Conservation (phyloP, 1,140 invertebrate species). For the Dreissena rostriformis region DNA sequence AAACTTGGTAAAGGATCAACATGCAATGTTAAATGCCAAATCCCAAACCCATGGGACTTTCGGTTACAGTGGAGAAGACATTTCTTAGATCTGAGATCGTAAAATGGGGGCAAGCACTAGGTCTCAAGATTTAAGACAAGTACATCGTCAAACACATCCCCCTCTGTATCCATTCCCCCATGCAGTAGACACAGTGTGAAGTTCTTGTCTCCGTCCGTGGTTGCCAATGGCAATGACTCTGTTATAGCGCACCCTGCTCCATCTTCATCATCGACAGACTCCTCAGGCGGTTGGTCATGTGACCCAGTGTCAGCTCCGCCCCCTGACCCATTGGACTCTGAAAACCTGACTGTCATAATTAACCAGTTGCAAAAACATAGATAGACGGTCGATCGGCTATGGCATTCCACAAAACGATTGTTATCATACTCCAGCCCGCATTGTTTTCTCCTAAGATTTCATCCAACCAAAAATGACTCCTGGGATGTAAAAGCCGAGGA, state of each 20-base stretch:
- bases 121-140: slow-evolving; percentile 68
- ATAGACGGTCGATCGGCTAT: neutral
- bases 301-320: slow-evolving; percentile 15
- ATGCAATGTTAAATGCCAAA: no score
- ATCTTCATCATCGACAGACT: slow-evolving; percentile 55
- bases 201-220: slow-evolving; percentile 34
- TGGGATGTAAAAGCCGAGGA: no score
- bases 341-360: slow-evolving; percentile 7
- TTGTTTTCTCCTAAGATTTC: no score
- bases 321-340: slow-evolving; percentile 1
- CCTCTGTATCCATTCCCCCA: slow-evolving; percentile 81
- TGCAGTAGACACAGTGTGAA: slow-evolving; percentile 67
- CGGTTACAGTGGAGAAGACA: no score
- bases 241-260: slow-evolving; percentile 45
- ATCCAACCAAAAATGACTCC: no score
- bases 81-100: no score
- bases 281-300: slow-evolving; percentile 14
- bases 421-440: no score
- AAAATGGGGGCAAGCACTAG: no score
- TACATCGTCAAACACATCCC: slow-evolving; percentile 80
- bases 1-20: no score
- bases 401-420: neutral
- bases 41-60: no score
- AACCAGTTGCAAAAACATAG: neutral
- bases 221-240: no score